Base-by-base conservation (phyloP, 1,140 invertebrate genomes). In the Dufourea novaeangliae region DNA sequence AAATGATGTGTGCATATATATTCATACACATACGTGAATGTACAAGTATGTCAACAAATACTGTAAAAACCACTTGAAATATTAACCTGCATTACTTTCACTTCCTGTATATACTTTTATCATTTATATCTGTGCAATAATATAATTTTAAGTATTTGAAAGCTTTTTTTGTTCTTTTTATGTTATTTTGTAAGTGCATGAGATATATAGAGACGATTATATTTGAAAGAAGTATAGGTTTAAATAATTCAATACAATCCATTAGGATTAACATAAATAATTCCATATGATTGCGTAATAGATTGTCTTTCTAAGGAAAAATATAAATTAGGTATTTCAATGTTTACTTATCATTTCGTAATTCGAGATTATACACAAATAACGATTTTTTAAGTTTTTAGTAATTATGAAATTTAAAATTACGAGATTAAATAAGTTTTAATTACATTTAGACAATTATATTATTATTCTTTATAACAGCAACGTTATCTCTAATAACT, bases 191-290 rank as follows among this genome's bases (percentile, higher is more conserved):
- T 50, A 50, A 50, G 8, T 50, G n/a, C n/a, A 0, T n/a, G 5
- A n/a, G n/a, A 17, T 50, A 17, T 50, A n/a, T 50, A 50, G 7
- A n/a, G n/a, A n/a, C 2, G n/a, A 12, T 44, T 44, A 44, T 44
- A 14, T 44, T 3, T 14, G 12, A 1, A 44, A 44, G 10, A 44
- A 50, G n/a, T 50, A n/a, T 1, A 50, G 20, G n/a, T 50, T n/a
- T n/a, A 50, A 50, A 50, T 17, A 22, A n/a, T 50, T 7, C 46
- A n/a, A n/a, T n/a, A n/a, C n/a, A 1, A 50, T n/a, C 8, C 46
- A n/a, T 50, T 50, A 50, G 46, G n/a, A n/a, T 46, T 46, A 46
- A 5, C n/a, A 50, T n/a, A n/a, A 50, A 50, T 50, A 50, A 50
- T n/a, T 50, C 2, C 6, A 50, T n/a, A n/a, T 50, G 20, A 17